Percentiles rank a stretch among this genome's conserved stretches.
Conservation (phyloP, 2,797 vertebrate genomes). For the Myripristis jacobus region DNA sequence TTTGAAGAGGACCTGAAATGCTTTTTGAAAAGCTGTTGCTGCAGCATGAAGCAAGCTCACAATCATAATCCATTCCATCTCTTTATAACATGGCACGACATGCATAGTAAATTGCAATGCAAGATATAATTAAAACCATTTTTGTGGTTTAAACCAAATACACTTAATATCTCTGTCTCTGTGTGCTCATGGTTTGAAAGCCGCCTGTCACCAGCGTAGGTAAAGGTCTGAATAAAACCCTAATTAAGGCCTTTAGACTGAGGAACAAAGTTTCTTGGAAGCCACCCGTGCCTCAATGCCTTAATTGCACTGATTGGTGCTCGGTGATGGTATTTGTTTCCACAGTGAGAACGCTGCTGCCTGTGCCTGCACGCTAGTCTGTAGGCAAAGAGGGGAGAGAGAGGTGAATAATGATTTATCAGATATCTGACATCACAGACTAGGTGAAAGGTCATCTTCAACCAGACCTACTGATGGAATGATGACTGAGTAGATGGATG, state of each 20-base stretch:
- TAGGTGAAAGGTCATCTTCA: neutral
- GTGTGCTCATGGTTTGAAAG: slow-evolving; percentile 12
- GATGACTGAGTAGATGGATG: neutral
- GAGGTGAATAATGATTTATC: neutral
- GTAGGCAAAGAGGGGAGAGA: neutral
- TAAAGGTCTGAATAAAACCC: slow-evolving; percentile 25
- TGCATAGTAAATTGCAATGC: neutral
- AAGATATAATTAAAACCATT: neutral
- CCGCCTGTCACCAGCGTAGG: slow-evolving; percentile 34
- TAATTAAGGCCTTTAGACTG: slow-evolving; percentile 5
- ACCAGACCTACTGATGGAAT: neutral
- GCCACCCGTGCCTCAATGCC: slow-evolving; percentile 4
- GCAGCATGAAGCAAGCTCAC: neutral
- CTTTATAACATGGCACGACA: neutral
- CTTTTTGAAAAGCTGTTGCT: neutral
- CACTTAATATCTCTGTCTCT: too few relatives aligned
- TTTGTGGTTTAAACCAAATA: slow-evolving; percentile 28
- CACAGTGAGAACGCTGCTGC: slow-evolving; percentile 13
- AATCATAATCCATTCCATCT: neutral
- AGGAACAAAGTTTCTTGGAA: slow-evolving; percentile 42
- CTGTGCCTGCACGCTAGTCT: slow-evolving; percentile 8
- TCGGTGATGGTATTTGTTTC: slow-evolving; percentile 28
- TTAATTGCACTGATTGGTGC: slow-evolving; percentile 14
- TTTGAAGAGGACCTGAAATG: neutral
- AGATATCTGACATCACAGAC: slow-evolving; percentile 11